Conservation (phyloP, 1,140 invertebrate genomes). For the Drosophila albomicans region DNA sequence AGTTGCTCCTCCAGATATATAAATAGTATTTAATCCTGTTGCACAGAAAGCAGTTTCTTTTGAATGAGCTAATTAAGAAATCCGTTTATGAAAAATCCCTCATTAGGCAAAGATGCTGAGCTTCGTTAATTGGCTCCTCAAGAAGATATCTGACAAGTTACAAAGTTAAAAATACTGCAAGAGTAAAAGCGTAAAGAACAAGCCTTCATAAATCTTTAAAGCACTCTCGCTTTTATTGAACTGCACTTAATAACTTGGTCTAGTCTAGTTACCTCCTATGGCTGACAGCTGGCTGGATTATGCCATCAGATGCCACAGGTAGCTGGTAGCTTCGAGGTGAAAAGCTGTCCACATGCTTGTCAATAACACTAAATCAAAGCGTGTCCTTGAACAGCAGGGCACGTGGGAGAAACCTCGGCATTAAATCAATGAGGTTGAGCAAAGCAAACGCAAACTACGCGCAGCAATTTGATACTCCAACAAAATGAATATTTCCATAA, state of each 20-base stretch:
- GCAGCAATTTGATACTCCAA: conserved; percentile 3
- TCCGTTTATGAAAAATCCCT: too few species aligned
- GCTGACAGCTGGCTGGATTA: neutral
- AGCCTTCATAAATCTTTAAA: neutral
- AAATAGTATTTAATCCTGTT: too few species aligned
- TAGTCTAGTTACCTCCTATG: neutral
- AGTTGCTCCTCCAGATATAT: too few species aligned
- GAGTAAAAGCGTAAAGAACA: too few species aligned
- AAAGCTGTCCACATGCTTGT: neutral
- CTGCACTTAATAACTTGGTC: neutral
- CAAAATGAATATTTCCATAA: neutral
- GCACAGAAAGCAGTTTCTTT: too few species aligned
- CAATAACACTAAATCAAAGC: conserved; percentile 36
- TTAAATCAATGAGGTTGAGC: conserved; percentile 16
- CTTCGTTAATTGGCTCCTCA: too few species aligned
- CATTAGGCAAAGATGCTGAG: too few species aligned
- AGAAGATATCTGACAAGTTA: too few species aligned
- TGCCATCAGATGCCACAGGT: conserved; percentile 17
- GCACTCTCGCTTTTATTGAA: neutral
- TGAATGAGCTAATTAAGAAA: too few species aligned
- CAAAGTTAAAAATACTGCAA: too few species aligned
- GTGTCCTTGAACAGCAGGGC: conserved; percentile 1
- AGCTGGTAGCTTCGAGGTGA: conserved; percentile 14
- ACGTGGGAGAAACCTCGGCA: neutral
- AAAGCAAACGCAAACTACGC: neutral